Evolutionary conservation across 2,113 vertebrate species (phyloP), one percentile per base, ranked within the genome.

Genomic region (Chascanopsetta lugubris): DNA sequence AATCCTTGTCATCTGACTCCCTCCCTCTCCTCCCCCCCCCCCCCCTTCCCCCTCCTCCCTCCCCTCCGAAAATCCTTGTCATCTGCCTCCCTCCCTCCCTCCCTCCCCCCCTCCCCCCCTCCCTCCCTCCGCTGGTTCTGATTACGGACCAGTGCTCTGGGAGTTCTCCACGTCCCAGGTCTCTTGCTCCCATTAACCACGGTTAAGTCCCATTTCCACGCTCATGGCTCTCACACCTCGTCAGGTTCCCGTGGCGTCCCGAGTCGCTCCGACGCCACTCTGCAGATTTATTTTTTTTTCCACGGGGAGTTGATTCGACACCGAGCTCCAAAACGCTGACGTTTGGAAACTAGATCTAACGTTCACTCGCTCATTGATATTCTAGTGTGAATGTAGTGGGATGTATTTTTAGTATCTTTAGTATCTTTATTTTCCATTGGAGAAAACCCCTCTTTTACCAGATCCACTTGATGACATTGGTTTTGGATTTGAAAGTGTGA

Each of bases 71-170:
- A n/a, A n/a, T n/a, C n/a, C n/a, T n/a, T n/a, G n/a, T n/a, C n/a
- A n/a, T n/a, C n/a, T n/a, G n/a, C n/a, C n/a, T n/a, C n/a, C n/a
- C n/a, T n/a, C n/a, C n/a, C n/a, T n/a, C n/a, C n/a, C n/a, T n/a
- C n/a, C n/a, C n/a, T n/a, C n/a, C n/a, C n/a, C n/a, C n/a, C n/a
- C n/a, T n/a, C n/a, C n/a, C n/a, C n/a, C n/a, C n/a, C n/a, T n/a
- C n/a, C n/a, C n/a, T n/a, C 54, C 36, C 56, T 47, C 43, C 38
- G 27, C 82, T 85, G 86, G 76, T 88, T 83, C 72, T 87, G 87
- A 88, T 90, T 89, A 85, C 56, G 60, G 17, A 59, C 30, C 20
- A 72, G 69, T 2, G n/a, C 85, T 82, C 61, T 8, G 38, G 64
- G 69, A 81, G 30, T 60, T 57, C 55, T 73, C n/a, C n/a, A 84